A percentile compares a stretch with the other conserved stretches of the same genome.
phyloP scores from a whole-genome alignment of 1,140 invertebrate genomes.

The Drosophila subobscura region DNA sequence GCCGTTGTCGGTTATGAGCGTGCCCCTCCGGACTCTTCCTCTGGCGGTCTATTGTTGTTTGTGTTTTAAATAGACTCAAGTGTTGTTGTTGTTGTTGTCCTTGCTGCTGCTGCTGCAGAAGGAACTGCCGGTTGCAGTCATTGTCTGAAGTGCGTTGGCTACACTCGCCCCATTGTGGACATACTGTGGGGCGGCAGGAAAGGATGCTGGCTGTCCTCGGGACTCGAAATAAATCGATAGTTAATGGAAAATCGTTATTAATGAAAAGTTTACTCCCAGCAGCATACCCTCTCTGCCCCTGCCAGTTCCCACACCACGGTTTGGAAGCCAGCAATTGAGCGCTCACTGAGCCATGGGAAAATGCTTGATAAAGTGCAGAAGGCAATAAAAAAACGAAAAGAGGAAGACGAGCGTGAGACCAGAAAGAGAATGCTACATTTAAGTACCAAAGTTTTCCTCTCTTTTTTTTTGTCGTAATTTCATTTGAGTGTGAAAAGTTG shows the following conservation, averaged over 20 bases:
- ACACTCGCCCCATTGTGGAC: slow-evolving; percentile 52
- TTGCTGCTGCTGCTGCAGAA: slow-evolving; percentile 28
- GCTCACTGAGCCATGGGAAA: slow-evolving; percentile 72
- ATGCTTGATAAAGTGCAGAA: slow-evolving; percentile 78
- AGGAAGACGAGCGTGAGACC: background rate
- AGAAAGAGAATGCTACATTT: slow-evolving; percentile 70
- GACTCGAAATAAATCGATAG: slow-evolving; percentile 83
- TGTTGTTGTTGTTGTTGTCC: slow-evolving; percentile 41
- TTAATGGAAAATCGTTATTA: slow-evolving; percentile 84
- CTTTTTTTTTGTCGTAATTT: slow-evolving; percentile 62
- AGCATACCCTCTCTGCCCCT: background rate
- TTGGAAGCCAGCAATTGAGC: slow-evolving; percentile 62
- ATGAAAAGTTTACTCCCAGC: slow-evolving; percentile 75
- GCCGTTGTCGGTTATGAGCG: slow-evolving; percentile 69
- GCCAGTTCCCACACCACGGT: background rate
- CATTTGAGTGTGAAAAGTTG: slow-evolving; percentile 81
- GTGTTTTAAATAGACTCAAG: slow-evolving; percentile 79
- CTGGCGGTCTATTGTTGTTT: slow-evolving; percentile 75
- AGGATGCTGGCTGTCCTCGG: slow-evolving; percentile 59
- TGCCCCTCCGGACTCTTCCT: slow-evolving; percentile 10
- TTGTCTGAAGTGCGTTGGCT: slow-evolving; percentile 80
- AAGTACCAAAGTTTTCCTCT: slow-evolving; percentile 72
- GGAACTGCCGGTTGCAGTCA: slow-evolving; percentile 67
- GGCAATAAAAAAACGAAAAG: slow-evolving; percentile 55
- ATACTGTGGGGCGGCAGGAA: slow-evolving; percentile 18